These are phyloP conservation scores for Triplophysa dalaica DNA, from an alignment of 2,113 vertebrate genomes.

Conservation along the genomic window DNA sequence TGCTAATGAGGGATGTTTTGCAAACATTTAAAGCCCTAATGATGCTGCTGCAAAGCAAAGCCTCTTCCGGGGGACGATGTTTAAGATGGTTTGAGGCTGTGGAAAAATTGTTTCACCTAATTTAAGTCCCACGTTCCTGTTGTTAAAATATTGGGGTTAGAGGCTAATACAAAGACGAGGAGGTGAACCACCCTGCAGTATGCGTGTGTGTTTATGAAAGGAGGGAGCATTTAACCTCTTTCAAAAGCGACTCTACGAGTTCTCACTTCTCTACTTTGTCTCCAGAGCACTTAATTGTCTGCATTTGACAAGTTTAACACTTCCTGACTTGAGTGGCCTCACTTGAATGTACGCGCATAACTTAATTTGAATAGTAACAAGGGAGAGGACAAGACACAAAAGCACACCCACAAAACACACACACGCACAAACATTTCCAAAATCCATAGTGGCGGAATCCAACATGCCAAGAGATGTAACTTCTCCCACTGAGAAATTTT, in stretches of 20 bases:
- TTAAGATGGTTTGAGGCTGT: slow-evolving; percentile 57
- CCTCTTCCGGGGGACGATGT: slow-evolving; percentile 41
- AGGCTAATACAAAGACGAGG: slow-evolving; percentile 37
- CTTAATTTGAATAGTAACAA: slow-evolving; percentile 16
- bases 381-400: background rate
- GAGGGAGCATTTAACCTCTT: slow-evolving; percentile 70
- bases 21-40: slow-evolving; percentile 52
- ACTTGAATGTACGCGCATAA: slow-evolving; percentile 22
- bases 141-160: slow-evolving; percentile 50
- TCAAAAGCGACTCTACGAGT: slow-evolving; percentile 35
- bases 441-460: slow-evolving; percentile 32
- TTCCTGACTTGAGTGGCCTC: slow-evolving; percentile 41
- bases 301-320: slow-evolving; percentile 50
- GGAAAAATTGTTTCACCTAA: slow-evolving; percentile 53
- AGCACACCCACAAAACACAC: slow-evolving; percentile 15
- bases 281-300: slow-evolving; percentile 43
- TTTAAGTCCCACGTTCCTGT: slow-evolving; percentile 51
- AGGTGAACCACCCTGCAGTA: slow-evolving; percentile 57
- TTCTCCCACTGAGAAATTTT: slow-evolving; percentile 41
- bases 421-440: background rate
- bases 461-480: slow-evolving; percentile 46
- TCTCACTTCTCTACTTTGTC: slow-evolving; percentile 26
- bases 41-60: slow-evolving; percentile 29
- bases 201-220: slow-evolving; percentile 63
- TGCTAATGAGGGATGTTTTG: slow-evolving; percentile 54